Percentiles rank a stretch among this genome's conserved stretches.
phyloP scores from a whole-genome alignment of 2,113 vertebrate species.

The Myrmophylax atrothorax region DNA sequence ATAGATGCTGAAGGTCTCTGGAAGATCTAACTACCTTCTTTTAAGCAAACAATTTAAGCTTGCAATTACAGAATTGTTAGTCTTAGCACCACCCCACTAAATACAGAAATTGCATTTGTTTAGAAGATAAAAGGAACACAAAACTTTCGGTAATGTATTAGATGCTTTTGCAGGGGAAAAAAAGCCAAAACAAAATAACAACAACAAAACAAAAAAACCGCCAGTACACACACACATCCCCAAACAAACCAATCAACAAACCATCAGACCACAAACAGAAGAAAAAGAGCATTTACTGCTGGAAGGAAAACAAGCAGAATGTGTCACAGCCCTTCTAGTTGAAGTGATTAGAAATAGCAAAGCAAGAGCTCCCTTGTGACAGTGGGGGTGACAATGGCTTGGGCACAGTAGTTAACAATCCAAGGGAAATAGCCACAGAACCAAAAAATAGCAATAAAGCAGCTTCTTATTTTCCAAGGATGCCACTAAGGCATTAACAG shows the following conservation, averaged over 20 bases:
- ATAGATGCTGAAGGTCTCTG: background rate
- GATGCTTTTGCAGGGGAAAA: background rate
- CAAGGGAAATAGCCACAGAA: background rate
- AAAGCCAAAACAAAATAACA: background rate
- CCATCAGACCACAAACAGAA: background rate
- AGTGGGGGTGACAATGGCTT: background rate
- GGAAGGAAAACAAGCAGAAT: background rate
- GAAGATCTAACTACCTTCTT: background rate
- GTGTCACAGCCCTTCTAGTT: background rate
- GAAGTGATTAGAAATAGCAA: background rate
- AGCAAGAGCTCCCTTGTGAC: background rate
- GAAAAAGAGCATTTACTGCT: background rate
- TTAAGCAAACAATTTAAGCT: background rate
- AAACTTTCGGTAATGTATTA: background rate
- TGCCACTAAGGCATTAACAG: background rate
- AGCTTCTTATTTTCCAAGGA: background rate
- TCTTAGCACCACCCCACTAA: background rate
- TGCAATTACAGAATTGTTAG: background rate
- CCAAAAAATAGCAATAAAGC: background rate
- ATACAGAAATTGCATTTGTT: background rate
- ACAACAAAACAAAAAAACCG: background rate
- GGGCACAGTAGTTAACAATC: background rate
- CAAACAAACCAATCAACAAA: background rate
- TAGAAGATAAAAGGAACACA: background rate
- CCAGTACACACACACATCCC: background rate